Conservation (phyloP, 2,113 vertebrate genomes). For the Pterophyllum scalare region DNA sequence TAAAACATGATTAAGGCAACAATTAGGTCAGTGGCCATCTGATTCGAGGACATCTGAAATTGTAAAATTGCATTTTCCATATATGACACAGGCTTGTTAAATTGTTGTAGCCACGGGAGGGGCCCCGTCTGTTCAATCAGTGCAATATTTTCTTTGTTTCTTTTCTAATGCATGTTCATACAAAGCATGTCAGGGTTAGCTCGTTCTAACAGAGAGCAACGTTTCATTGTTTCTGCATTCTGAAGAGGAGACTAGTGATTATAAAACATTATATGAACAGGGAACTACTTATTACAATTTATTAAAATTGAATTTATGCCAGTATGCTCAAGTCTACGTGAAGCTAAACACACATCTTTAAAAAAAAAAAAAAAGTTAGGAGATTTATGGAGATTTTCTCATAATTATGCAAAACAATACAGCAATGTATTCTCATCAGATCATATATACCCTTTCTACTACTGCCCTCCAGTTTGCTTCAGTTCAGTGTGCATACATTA, state of each 20-base stretch:
- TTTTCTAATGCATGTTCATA: not conserved
- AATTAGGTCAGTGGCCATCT: too few relatives aligned
- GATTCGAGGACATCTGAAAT: too few relatives aligned
- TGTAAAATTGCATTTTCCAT: too few relatives aligned
- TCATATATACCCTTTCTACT: not conserved
- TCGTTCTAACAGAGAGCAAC: not conserved
- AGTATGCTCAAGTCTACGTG: not conserved
- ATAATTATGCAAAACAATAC: constrained; percentile 16
- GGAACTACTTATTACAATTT: not conserved
- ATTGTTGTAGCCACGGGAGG: not conserved
- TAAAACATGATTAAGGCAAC: too few relatives aligned
- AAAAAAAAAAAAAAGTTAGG: not conserved
- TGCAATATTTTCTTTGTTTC: not conserved
- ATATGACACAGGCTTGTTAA: too few relatives aligned
- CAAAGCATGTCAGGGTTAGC: not conserved
- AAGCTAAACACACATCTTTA: not conserved
- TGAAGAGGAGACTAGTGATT: not conserved
- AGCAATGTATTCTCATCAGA: not conserved
- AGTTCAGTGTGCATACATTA: not conserved
- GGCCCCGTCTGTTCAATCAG: not conserved
- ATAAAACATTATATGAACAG: not conserved
- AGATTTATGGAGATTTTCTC: not conserved
- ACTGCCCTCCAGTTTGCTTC: not conserved
- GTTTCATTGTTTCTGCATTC: not conserved
- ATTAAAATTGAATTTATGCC: not conserved